Conservation (phyloP, 2,888 invertebrate species). For the Tiphia femorata region DNA sequence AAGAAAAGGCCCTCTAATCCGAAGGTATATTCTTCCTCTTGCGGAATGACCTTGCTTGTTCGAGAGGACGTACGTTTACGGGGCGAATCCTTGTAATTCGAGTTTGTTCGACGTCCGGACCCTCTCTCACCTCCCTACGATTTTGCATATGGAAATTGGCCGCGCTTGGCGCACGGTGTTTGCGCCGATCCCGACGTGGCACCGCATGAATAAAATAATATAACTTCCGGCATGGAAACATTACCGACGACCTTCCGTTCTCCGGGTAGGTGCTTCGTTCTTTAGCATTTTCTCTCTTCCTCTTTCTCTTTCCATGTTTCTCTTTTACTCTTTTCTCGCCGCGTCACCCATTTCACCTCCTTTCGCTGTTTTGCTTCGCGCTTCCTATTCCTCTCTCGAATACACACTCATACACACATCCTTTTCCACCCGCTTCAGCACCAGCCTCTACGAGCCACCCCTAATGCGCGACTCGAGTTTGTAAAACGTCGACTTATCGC, state of each 20-base stretch:
- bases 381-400: background rate
- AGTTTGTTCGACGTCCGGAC: constrained; percentile 41
- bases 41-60: constrained; percentile 16
- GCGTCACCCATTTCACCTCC: background rate
- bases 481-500: background rate
- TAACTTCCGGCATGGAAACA: constrained; percentile 42
- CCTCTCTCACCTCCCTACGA: too few relatives aligned
- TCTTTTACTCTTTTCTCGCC: too few relatives aligned
- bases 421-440: background rate
- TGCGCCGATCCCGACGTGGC: constrained; percentile 40
- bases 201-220: constrained; percentile 59
- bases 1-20: too few relatives aligned
- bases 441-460: background rate
- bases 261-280: constrained; percentile 14
- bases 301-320: too few relatives aligned
- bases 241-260: constrained; percentile 16
- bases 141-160: constrained; percentile 60
- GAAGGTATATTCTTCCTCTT: too few relatives aligned
- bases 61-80: too few relatives aligned
- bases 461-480: background rate
- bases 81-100: constrained; percentile 29
- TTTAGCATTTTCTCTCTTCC: background rate
- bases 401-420: background rate
- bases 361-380: background rate
- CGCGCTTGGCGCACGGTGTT: constrained; percentile 34